Conservation (phyloP, 2,797 vertebrate species). For the Phataginus tetradactyla region DNA sequence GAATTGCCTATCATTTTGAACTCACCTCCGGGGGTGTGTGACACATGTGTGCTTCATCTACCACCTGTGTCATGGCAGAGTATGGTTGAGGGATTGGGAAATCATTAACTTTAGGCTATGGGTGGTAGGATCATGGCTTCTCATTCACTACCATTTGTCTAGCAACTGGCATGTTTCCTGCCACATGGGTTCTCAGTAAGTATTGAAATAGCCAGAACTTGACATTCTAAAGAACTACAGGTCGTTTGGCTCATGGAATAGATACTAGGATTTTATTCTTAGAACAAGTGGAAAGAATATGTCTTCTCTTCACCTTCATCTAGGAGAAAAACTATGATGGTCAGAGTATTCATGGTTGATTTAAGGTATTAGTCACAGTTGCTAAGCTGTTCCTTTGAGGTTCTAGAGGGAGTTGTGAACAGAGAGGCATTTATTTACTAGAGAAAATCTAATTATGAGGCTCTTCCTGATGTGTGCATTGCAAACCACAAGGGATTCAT, state of each 20-base stretch:
- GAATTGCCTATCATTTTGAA: not conserved
- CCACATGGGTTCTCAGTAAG: not conserved
- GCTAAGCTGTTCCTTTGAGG: conserved; percentile 24
- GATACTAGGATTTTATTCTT: not conserved
- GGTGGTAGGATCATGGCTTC: not conserved
- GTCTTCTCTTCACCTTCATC: not conserved
- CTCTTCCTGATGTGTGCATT: not conserved
- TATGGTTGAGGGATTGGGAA: not conserved
- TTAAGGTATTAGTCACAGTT: not conserved
- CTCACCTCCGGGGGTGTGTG: not conserved
- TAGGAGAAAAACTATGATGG: not conserved
- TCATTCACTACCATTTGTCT: not conserved
- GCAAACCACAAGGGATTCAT: not conserved
- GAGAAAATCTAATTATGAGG: not conserved
- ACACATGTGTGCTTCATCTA: not conserved
- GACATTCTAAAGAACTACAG: not conserved
- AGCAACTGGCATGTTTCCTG: not conserved
- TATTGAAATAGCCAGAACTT: not conserved
- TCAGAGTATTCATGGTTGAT: not conserved
- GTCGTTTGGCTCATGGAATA: not conserved
- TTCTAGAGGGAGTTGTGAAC: not conserved
- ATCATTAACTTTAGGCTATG: not conserved
- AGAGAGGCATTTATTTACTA: conserved; percentile 22
- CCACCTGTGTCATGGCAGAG: not conserved
- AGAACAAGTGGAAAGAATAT: not conserved